A percentile compares a stretch with the other conserved stretches of the same genome.
These are phyloP conservation scores for Dermochelys coriacea DNA, from an alignment of 2,797 vertebrate species.

Conservation along the genomic window DNA sequence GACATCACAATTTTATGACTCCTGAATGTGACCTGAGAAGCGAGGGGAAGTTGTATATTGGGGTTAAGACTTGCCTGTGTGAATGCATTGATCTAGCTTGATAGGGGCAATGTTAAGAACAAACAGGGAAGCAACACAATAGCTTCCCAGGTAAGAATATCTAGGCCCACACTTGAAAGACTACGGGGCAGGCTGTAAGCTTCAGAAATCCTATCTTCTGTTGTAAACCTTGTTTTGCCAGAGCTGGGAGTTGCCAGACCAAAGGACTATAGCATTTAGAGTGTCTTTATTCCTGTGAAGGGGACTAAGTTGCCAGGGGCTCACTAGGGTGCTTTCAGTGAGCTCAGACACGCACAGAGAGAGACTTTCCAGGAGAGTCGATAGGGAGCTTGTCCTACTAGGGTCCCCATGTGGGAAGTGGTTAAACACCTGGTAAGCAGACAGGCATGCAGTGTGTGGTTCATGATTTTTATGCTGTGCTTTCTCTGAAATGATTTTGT, in stretches of 20 bases:
- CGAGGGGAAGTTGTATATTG: background rate
- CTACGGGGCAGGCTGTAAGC: background rate
- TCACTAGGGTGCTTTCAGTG: background rate
- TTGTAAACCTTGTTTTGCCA: background rate
- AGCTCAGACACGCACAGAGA: background rate
- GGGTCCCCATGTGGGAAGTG: background rate
- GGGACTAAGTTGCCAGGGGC: background rate
- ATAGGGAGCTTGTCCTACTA: background rate
- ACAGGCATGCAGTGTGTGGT: background rate
- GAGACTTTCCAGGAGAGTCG: background rate
- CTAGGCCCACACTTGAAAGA: background rate
- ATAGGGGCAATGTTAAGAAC: conserved; percentile 27
- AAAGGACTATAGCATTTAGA: background rate
- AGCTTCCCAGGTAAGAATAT: background rate
- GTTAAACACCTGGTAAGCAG: background rate
- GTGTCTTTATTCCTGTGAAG: background rate
- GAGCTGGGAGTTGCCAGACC: background rate
- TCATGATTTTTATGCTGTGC: background rate
- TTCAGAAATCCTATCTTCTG: background rate
- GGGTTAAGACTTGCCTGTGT: conserved; percentile 30
- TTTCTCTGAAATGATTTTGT: background rate
- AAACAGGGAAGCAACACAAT: background rate
- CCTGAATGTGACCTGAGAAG: background rate
- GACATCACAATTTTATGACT: conserved; percentile 4
- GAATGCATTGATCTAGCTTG: conserved; percentile 32